Evolutionary conservation across 2,888 invertebrate genomes (phyloP).

Genomic region (Strigamia crassipes): DNA sequence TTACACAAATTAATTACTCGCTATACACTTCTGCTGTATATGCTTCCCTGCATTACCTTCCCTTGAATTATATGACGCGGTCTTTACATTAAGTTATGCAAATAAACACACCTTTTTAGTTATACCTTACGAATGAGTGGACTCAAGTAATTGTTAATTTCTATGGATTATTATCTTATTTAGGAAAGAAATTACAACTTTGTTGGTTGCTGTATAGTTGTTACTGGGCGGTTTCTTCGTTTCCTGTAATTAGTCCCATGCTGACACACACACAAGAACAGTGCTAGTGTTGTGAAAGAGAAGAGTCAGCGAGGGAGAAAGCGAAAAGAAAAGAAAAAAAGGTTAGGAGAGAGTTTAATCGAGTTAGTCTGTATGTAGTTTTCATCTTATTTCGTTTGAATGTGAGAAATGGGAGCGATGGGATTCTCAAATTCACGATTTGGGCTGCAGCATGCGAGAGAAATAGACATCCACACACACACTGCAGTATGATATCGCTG

Average conservation of each 20-base stretch:
- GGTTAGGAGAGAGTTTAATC: conserved; percentile 23
- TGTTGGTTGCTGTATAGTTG: neutral
- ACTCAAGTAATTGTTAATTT: no score
- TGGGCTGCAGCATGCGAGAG: neutral
- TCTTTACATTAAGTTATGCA: no score
- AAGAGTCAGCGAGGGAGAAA: neutral
- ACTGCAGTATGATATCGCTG: neutral
- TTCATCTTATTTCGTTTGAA: conserved; percentile 11
- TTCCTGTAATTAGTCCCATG: conserved; percentile 40
- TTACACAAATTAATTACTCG: no score
- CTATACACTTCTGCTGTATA: no score
- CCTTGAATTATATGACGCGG: no score
- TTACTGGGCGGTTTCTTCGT: conserved; percentile 1
- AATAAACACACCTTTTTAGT: no score
- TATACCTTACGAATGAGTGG: no score
- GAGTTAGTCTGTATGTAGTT: conserved; percentile 22
- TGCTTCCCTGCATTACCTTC: no score
- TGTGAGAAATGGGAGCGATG: conserved; percentile 9
- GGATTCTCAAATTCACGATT: conserved; percentile 16
- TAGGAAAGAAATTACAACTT: neutral
- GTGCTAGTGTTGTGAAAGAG: neutral
- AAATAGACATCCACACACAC: neutral
- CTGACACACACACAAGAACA: conserved; percentile 22
- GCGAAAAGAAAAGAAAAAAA: neutral
- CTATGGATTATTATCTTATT: neutral